phyloP scores from a whole-genome alignment of 2,888 invertebrate genomes.

The Acanthoscelides obtectus region DNA sequence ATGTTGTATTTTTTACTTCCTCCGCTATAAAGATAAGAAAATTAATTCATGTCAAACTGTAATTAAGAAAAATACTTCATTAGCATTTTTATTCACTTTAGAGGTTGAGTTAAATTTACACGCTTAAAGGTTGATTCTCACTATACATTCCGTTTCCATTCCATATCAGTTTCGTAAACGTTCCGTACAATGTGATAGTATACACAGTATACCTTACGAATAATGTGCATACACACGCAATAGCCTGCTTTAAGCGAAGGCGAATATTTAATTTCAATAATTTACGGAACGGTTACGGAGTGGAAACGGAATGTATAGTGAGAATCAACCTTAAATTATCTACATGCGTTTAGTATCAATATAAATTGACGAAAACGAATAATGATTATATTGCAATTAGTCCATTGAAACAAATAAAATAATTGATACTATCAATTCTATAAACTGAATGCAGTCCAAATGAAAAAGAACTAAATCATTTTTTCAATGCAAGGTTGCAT shows the following conservation, averaged over 20 bases:
- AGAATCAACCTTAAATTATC: too few relatives aligned
- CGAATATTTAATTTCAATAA: too few relatives aligned
- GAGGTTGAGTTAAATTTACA: not conserved
- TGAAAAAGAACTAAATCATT: not conserved
- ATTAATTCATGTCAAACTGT: not conserved
- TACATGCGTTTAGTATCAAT: not conserved
- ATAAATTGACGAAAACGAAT: not conserved
- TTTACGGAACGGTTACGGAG: too few relatives aligned
- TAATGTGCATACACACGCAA: too few relatives aligned
- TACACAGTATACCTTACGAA: too few relatives aligned
- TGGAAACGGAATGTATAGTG: too few relatives aligned
- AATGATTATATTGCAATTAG: not conserved
- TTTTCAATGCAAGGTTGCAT: not conserved
- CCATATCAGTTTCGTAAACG: too few relatives aligned
- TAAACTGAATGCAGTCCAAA: not conserved
- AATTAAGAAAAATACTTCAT: not conserved
- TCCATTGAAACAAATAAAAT: not conserved
- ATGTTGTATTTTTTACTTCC: not conserved
- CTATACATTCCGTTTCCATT: too few relatives aligned
- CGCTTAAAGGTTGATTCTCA: too few relatives aligned
- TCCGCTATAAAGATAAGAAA: not conserved
- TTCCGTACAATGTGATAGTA: too few relatives aligned
- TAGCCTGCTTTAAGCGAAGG: too few relatives aligned
- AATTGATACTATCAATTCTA: not conserved
- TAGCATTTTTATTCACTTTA: not conserved